phyloP scores from a whole-genome alignment of 64 coral and sea anemone genomes.

The Porites australiensis region DNA sequence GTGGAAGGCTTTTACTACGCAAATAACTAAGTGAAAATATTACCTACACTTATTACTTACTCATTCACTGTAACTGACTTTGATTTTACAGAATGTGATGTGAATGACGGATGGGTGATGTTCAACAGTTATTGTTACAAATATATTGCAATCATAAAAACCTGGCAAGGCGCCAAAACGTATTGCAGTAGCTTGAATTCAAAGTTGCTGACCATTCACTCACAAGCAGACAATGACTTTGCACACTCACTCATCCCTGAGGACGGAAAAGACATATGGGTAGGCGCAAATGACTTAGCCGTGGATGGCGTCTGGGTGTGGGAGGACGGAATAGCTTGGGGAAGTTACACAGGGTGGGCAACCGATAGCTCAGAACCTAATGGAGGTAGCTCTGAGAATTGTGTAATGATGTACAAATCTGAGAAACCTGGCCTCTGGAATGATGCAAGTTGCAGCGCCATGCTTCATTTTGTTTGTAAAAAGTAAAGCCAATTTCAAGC shows the following conservation, averaged over 20 bases:
- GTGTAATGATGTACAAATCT: neutral
- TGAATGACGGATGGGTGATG: neutral
- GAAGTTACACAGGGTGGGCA: neutral
- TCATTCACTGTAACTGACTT: neutral
- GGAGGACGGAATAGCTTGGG: neutral
- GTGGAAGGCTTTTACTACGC: too few relatives aligned
- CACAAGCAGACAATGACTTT: neutral
- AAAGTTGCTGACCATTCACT: neutral
- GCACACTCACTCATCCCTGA: neutral
- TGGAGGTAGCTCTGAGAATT: neutral
- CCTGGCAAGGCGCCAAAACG: neutral
- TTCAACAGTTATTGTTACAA: slow-evolving; percentile 9
- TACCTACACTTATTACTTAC: too few relatives aligned
- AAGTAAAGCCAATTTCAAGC: too few relatives aligned
- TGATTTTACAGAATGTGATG: neutral
- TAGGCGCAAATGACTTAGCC: neutral
- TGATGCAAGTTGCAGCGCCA: neutral
- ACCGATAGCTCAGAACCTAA: neutral
- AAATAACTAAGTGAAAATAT: too few relatives aligned
- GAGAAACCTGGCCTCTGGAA: neutral
- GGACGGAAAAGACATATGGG: neutral
- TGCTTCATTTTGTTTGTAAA: too few relatives aligned
- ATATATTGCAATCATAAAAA: neutral
- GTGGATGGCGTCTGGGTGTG: neutral
- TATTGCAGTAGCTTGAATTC: neutral